These are phyloP conservation scores for Crotalus viridis DNA, from an alignment of 2,113 vertebrate genomes.

Conservation along the genomic window DNA sequence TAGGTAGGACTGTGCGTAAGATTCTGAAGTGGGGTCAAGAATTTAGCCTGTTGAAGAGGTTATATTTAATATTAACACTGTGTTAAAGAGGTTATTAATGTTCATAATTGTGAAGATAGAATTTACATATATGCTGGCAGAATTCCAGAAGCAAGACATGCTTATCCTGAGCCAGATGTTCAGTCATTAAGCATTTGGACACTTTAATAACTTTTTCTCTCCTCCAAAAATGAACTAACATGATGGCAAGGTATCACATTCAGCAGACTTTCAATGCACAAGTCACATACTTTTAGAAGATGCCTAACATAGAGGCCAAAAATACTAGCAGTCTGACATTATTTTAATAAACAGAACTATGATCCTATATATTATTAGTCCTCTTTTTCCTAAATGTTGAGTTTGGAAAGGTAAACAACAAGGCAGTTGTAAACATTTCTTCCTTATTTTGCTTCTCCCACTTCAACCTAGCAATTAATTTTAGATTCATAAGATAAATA, in stretches of 20 bases:
- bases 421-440: neutral
- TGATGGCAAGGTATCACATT: neutral
- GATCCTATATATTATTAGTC: neutral
- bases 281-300: neutral
- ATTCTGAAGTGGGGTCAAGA: neutral
- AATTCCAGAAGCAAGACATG: neutral
- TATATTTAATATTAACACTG: neutral
- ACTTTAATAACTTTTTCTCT: neutral
- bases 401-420: neutral
- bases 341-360: neutral
- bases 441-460: neutral
- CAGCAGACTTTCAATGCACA: neutral
- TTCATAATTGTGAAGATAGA: neutral
- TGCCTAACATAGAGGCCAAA: neutral
- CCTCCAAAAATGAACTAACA: neutral
- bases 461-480: neutral
- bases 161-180: neutral
- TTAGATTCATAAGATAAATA: neutral
- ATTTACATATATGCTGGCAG: neutral
- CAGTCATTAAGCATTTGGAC: neutral
- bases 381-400: neutral
- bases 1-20: neutral
- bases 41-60: neutral
- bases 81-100: neutral
- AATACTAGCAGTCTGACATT: neutral